Base-by-base conservation (phyloP, 2,888 invertebrate species). In the Stictocephala bisonia region DNA sequence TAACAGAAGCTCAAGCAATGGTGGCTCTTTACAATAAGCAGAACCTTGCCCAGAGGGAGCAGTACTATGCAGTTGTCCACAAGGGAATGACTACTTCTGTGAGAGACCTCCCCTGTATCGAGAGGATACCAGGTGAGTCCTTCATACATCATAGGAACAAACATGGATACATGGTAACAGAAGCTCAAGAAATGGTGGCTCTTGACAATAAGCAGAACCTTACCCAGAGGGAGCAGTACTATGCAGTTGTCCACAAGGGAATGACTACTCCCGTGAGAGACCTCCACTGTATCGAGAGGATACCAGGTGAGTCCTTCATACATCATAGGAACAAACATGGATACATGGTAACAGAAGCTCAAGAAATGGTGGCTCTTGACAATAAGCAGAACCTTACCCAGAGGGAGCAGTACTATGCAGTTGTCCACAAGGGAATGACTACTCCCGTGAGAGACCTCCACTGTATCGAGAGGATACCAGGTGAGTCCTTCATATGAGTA, bases 371-470 rank as follows among this genome's bases (percentile, higher is more conserved):
- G 3, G 76, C 80, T 4, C 72, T 80, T 51, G 80, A 80, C 72
- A 81, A 81, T 74, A 81, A 81, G 75, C 78, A 79, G 31, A 81
- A 81, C 72, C 73, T 81, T 60, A 79, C 80, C 7, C 80, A 81
- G 72, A 74, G 80, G 24, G 81, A 81, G 70, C 81, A 81, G 72
- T 81, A 79, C 71, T 81, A 81, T 74, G 81, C 81, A 7, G 80
- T 80, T 11, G 79, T 81, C 11, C 79, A 80, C 58, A 81, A 81
- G 71, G 79, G 79, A 9, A 76, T 79, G 27, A 73, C 75, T 2
- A 77, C 80, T 4, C 79, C 79, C 15, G 70, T 76, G 22, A 74
- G 76, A 69, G 78, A 79, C 48, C 71, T 74, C 3, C 79, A 78
- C 29, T 74, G 76, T 22, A 67, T 77, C 13, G 80, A 80, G 50